Evolutionary conservation across 2,797 vertebrate species (phyloP), one percentile per base, ranked within the genome.

Genomic region (Gobio occitaniae): DNA sequence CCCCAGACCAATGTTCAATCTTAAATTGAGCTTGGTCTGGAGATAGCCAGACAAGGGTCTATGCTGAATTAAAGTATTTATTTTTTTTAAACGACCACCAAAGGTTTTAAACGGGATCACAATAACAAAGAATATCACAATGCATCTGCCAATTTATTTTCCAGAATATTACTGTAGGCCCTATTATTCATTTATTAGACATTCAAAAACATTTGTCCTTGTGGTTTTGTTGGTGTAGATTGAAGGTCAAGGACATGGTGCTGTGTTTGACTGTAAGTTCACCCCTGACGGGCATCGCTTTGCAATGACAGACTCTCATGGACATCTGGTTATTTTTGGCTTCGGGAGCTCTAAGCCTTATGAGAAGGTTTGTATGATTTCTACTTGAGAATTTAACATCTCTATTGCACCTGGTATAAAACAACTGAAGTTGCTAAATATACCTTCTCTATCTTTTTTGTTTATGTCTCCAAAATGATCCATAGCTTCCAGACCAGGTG

Each of bases 181-280:
- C 56, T 12, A n/a, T 56, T 8, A 10, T 59, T 59, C 1, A 61
- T 25, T 11, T n/a, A 59, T 59, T 61, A 4, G 21, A 32, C 44
- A 21, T 36, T 10, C 15, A 44, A 44, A 44, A 44, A 41, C 8
- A 52, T n/a, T 21, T 47, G 11, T 38, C 12, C 11, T 15, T 1
- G 3, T 7, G 4, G 0, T 71, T n/a, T 61, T 32, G 54, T 12
- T 85, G n/a, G 4, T 52, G 16, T 65, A 99, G 98, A 99, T 99
- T 83, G 98, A 99, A 92, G 98, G 97, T 54, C 98, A 99, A 92
- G 98, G 98, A 86, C 97, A 98, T 0, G 98, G 98, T 86, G 98
- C 98, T 36, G 98, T 99, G 68, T 99, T 99, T 87, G 98, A 99
- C 90, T 98, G 98, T 91, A 99, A 99, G 90, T 98, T 99, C 91